Evolutionary conservation across 2,888 invertebrate species (phyloP), one percentile per base, ranked within the genome.

Genomic region (Agrotis clavis): DNA sequence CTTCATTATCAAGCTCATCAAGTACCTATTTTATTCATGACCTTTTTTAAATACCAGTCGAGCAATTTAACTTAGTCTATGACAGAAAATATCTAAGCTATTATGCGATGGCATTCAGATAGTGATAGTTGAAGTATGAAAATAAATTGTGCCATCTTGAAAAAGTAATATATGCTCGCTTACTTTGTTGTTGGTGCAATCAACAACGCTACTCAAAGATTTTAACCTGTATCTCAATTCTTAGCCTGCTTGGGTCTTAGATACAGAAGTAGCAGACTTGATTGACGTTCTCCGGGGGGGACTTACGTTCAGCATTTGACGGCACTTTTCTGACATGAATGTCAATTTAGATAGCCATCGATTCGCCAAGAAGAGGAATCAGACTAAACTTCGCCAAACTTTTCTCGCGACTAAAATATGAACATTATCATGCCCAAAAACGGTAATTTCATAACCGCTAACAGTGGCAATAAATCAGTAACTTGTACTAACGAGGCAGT

Each of bases 11-110:
- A 16, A 48, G 19, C 3, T 50, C 51, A 60, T 60, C 50, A 41
- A 71, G 11, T 13, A 48, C 25, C 2, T 25, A 25, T 18, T 59
- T 54, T 53, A 61, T 35, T 53, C 53, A 30, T 75, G 64, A 69
- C 80, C 80, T 77, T 77, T 71, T 77, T 60, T 14, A 80, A 75
- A 75, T 80, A 64, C 41, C 69, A 69, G 25, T 14, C 47, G 9
- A 74, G 51, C 30, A 61, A 75, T 75, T 75, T 65, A 62, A 30
- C 53, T 73, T 21, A 45, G 30, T 57, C 13, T 48, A 13, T 51
- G 16, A 25, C 57, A 62, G 50, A 1, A 1, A 56, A 45, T 25
- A 50, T 68, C 50, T 59, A 78, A 51, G 59, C 30, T 45, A 53
- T 41, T 64, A 50, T n/a, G 25, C 60, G 68, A 68, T 74, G 63